Base-by-base conservation (phyloP, 1,140 invertebrate species). In the Globodera rostochiensis region DNA sequence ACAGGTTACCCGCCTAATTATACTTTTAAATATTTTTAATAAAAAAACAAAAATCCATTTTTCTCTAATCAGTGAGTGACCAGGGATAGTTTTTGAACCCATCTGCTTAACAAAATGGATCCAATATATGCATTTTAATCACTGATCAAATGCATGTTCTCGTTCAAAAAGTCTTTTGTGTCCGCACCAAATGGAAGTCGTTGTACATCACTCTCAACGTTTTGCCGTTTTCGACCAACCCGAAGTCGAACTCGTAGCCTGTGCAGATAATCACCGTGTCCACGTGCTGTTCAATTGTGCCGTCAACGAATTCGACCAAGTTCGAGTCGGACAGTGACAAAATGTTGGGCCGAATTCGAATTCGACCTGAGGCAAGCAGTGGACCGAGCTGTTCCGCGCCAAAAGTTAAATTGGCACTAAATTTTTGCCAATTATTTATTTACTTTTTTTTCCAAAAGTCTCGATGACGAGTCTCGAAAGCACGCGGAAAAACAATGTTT, bases 181-280 rank as follows among this genome's bases (percentile, higher is more conserved):
- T 15, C 36, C 50, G 6, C 21, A 76, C 74, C 46, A 83, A 53
- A 36, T 83, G 70, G 50, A 83, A 77, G 47, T 83, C 82, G 64
- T 83, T 79, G 49, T 83, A 45, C 36, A 69, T 45, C n/a, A 76
- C 70, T 25, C 53, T 6, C 47, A 83, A 45, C 50, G 82, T 36
- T 53, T 70, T 60, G 4, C 82, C 82, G 11, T 83, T 36, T 53
- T 83, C 82, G 50, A 83, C 57, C 47, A 83, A 47, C 7, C 36
- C 25, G 46, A 77, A 83, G 66, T 79, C 60, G 70, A 83, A 83
- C 19, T 70, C 67, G 70, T 79, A 83, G 25, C 80, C 80, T 49
- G 80, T 81, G 50, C 73, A 77, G 46, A 81, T 46, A 36, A 79
- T 47, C 57, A 81, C 15, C 49, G 66, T 45, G 75, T 81, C 80